Conservation (phyloP, 2,888 invertebrate species). For the Celastrina argiolus region DNA sequence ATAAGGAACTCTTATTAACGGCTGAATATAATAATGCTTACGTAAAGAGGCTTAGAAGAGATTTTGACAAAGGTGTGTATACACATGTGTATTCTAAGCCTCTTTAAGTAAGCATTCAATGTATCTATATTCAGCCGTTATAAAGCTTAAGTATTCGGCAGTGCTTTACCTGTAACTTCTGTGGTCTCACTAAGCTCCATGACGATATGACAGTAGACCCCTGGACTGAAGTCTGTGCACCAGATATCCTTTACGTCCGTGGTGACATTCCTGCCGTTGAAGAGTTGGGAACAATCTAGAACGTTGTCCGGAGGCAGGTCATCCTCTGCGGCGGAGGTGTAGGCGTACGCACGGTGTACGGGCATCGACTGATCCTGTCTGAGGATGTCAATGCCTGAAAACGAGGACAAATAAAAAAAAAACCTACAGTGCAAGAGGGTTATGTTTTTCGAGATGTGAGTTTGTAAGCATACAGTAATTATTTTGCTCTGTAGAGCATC, state of each 20-base stretch:
- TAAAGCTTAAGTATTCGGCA: no score
- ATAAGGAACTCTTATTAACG: no score
- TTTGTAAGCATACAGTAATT: no score
- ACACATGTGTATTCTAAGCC: no score
- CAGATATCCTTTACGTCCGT: slow-evolving; percentile 83
- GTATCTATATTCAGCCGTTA: no score
- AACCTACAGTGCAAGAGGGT: no score
- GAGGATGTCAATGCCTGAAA: slow-evolving; percentile 71
- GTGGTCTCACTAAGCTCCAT: slow-evolving; percentile 55
- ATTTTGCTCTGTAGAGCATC: no score
- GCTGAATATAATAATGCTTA: no score
- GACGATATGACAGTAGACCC: slow-evolving; percentile 56
- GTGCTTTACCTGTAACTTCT: slow-evolving; percentile 65
- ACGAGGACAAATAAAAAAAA: neutral
- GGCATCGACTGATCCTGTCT: slow-evolving; percentile 49
- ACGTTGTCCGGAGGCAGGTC: slow-evolving; percentile 41
- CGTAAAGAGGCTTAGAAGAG: no score
- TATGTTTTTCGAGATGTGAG: no score
- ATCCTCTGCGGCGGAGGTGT: slow-evolving; percentile 48
- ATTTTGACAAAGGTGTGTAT: no score
- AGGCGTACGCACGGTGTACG: slow-evolving; percentile 57
- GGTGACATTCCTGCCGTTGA: slow-evolving; percentile 84
- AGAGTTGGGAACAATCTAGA: slow-evolving; percentile 72
- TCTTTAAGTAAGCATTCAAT: no score
- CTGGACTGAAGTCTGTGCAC: slow-evolving; percentile 65